Base-by-base conservation (phyloP, 2,888 invertebrate genomes). In the Harmothoe impar region DNA sequence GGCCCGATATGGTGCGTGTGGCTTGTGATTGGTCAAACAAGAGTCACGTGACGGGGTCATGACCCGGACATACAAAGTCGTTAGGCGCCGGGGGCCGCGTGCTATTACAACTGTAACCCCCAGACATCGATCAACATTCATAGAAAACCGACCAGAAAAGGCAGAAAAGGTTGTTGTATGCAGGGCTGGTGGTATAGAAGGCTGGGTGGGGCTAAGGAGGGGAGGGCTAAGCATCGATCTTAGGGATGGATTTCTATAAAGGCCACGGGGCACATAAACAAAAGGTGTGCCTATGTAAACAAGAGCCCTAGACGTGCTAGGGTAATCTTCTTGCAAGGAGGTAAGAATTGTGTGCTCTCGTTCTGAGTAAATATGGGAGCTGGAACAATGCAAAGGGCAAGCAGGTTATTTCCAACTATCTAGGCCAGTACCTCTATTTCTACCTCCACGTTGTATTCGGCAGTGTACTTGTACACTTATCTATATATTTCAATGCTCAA, bases 121-220 rank as follows among this genome's bases (percentile, higher is more conserved):
- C 72, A 25, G 72, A 29, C 72, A 72, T 72, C 72, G 72, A 72
- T 72, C 72, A 72, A 29, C 72, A 72, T 72, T 72, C 72, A 72
- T 72, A 72, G 72, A 29, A 72, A 72, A 20, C 72, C 15, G 72
- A 29, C 25, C 29, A 29, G 72, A 29, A 29, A 72, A 62, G 62
- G 72, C 62, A 62, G 62, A 62, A 43, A 43, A 10, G 62, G 62
- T 20, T 5, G 62, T 62, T 62, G 62, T 62, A 62, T n/a, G 62
- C 3, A 3, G 15, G 23, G n/a, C n/a, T 62, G 62, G 62, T 62
- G 20, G 54, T 15, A n/a, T 62, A n/a, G n/a, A n/a, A n/a, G 62
- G 62, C 20, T 62, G 62, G 62, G 62, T 72, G 20, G 72, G 72
- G 72, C 29, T 29, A 72, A 29, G 1, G 25, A n/a, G 72, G 25